phyloP scores from a whole-genome alignment of 2,797 vertebrate genomes.

The Bradypodion ventrale region DNA sequence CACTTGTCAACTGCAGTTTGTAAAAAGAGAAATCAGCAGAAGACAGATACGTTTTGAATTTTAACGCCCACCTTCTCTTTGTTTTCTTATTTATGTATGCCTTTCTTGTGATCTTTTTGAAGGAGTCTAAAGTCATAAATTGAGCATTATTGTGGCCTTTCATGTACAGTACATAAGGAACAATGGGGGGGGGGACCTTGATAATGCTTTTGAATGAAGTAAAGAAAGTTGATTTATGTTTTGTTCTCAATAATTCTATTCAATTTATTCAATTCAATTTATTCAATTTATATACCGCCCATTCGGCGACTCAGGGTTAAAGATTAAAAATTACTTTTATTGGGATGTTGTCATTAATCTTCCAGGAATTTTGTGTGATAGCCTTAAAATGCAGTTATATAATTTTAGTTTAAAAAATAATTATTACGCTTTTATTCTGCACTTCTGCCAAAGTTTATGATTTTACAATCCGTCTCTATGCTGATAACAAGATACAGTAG shows the following conservation, averaged over 20 bases:
- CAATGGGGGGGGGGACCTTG: neutral
- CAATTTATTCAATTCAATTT: no score
- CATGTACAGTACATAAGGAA: neutral
- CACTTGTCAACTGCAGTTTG: neutral
- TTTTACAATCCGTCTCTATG: neutral
- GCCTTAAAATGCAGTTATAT: rapidly evolving
- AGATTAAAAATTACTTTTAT: neutral
- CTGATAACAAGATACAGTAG: neutral
- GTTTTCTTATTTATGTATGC: no score
- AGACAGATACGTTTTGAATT: neutral
- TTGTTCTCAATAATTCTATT: rapidly evolving
- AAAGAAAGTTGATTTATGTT: neutral
- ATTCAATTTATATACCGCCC: no score
- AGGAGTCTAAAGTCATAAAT: rapidly evolving
- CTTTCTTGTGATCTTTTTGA: neutral
- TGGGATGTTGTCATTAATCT: neutral
- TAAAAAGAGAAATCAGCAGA: neutral
- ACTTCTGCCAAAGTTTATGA: neutral
- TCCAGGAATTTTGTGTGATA: neutral
- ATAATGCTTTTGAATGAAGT: neutral
- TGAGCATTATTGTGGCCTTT: neutral
- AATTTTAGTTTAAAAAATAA: neutral
- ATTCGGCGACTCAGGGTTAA: no score
- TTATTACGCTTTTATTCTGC: neutral
- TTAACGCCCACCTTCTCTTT: neutral